A percentile compares a stretch with the other conserved stretches of the same genome.
These are phyloP conservation scores for Bovichtus diacanthus DNA, from an alignment of 2,797 vertebrate genomes.

Conservation along the genomic window DNA sequence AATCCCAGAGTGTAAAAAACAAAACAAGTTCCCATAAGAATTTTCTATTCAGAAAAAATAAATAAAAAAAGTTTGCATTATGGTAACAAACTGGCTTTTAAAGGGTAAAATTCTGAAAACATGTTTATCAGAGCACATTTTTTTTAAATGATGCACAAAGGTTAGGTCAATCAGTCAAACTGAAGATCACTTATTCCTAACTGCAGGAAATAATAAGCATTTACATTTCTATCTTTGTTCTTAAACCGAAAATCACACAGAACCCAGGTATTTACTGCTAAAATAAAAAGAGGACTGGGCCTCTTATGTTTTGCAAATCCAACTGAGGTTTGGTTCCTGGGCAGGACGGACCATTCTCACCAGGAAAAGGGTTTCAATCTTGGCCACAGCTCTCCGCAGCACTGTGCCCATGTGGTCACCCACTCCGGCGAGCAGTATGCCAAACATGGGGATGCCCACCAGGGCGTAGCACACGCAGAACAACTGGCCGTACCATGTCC, in stretches of 20 bases:
- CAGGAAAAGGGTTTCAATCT: constrained; percentile 92
- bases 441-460: constrained; percentile 95
- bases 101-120: too few relatives aligned
- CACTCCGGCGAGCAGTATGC: constrained; percentile 92
- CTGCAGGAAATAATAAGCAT: background rate
- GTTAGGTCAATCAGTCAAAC: background rate
- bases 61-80: too few relatives aligned
- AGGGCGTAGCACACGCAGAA: constrained; percentile 95
- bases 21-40: too few relatives aligned
- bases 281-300: background rate
- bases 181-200: background rate
- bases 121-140: too few relatives aligned
- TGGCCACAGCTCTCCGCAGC: constrained; percentile 88
- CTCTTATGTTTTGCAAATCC: background rate
- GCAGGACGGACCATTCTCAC: constrained; percentile 82
- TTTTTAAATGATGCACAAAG: too few relatives aligned
- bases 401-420: constrained; percentile 93
- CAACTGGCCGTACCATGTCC: constrained; percentile 87
- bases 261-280: background rate
- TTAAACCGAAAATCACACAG: background rate
- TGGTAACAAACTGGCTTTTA: too few relatives aligned
- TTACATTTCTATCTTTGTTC: background rate
- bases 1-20: too few relatives aligned
- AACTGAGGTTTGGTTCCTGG: constrained; percentile 27
- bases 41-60: too few relatives aligned